These are phyloP conservation scores for Agapornis roseicollis DNA, from an alignment of 2,113 vertebrate genomes.

Conservation along the genomic window DNA sequence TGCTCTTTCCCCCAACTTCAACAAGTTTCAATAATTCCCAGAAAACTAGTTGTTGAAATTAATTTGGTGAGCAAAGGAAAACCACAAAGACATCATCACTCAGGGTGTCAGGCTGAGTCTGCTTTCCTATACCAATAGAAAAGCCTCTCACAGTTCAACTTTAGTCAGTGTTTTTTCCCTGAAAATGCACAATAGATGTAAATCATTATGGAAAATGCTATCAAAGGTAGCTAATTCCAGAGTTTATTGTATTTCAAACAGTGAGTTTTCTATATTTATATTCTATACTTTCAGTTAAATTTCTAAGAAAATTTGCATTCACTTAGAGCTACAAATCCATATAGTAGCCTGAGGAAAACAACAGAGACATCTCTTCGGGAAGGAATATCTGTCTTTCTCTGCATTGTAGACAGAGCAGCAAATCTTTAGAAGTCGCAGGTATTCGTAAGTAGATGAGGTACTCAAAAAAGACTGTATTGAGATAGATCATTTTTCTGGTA, in stretches of 20 bases:
- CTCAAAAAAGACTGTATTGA: neutral
- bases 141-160: accelerated
- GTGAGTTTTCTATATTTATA: neutral
- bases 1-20: neutral
- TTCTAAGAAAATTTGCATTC: neutral
- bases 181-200: neutral
- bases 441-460: neutral
- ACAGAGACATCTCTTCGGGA: neutral
- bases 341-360: neutral
- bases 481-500: accelerated
- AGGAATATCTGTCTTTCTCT: neutral
- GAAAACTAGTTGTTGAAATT: neutral
- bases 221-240: neutral
- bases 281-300: neutral
- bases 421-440: neutral
- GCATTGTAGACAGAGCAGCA: neutral
- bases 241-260: neutral
- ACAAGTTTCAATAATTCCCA: neutral
- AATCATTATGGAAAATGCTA: neutral
- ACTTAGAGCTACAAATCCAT: neutral
- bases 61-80: neutral
- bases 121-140: neutral
- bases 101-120: neutral
- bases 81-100: neutral
- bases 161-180: neutral